These are phyloP conservation scores for Oophaga sylvatica DNA, from an alignment of 2,797 vertebrate species.

Conservation along the genomic window DNA sequence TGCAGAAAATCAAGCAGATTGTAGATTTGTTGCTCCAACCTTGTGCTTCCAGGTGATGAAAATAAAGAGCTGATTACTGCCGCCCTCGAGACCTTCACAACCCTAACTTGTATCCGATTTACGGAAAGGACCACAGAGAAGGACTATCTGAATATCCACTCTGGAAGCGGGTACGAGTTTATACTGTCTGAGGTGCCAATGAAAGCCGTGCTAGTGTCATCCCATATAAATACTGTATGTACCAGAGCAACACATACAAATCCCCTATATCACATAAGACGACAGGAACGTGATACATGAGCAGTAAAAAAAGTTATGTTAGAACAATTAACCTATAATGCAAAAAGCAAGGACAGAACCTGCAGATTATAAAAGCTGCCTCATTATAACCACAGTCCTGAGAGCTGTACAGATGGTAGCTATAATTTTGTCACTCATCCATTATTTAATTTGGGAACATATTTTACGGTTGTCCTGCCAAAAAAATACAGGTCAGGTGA, in stretches of 20 bases:
- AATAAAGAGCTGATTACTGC: constrained; percentile 22
- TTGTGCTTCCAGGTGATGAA: constrained; percentile 10
- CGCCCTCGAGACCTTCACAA: constrained; percentile 25
- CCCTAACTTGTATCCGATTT: constrained; percentile 44
- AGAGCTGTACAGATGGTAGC: neutral
- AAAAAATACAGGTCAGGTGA: neutral
- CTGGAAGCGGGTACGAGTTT: constrained; percentile 43
- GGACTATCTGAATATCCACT: constrained; percentile 45
- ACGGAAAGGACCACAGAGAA: constrained; percentile 35
- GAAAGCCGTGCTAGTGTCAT: neutral
- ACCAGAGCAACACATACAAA: neutral
- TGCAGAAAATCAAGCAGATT: neutral
- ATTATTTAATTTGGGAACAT: neutral
- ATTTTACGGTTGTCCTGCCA: neutral
- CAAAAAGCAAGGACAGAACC: neutral
- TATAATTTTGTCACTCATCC: no score
- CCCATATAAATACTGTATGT: neutral
- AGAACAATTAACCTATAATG: no score
- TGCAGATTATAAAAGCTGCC: neutral
- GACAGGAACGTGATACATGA: neutral
- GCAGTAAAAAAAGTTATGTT: neutral
- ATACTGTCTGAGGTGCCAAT: neutral
- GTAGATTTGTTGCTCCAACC: neutral
- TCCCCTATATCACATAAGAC: neutral
- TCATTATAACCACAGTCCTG: neutral